phyloP scores from a whole-genome alignment of 2,888 invertebrate species.

The Epirrhoe alternata region DNA sequence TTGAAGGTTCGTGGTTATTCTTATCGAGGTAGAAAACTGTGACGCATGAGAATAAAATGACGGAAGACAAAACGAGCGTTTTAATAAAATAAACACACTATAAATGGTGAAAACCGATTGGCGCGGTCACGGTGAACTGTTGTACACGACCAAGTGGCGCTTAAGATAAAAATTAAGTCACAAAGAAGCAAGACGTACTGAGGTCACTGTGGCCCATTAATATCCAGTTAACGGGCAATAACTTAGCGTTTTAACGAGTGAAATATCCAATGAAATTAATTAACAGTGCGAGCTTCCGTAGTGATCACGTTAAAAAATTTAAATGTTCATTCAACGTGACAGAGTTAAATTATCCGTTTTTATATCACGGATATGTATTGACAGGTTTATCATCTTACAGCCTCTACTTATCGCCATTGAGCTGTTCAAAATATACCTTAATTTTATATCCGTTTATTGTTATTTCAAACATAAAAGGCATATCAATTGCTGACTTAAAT shows the following conservation, averaged over 20 bases:
- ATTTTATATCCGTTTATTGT: slow-evolving; percentile 26
- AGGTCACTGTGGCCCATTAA: slow-evolving; percentile 70
- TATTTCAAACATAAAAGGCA: slow-evolving; percentile 16
- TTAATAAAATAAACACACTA: slow-evolving; percentile 59
- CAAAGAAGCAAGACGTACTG: slow-evolving; percentile 56
- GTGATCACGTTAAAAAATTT: slow-evolving; percentile 51
- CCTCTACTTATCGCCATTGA: slow-evolving; percentile 14
- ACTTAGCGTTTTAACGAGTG: slow-evolving; percentile 68
- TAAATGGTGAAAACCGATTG: slow-evolving; percentile 66
- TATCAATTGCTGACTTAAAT: slow-evolving; percentile 5
- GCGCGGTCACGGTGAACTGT: slow-evolving; percentile 50
- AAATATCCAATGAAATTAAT: slow-evolving; percentile 71
- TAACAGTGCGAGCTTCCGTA: slow-evolving; percentile 61
- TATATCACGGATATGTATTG: slow-evolving; percentile 31
- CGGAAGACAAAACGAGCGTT: slow-evolving; percentile 59
- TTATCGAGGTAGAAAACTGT: slow-evolving; percentile 50
- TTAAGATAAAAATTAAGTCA: slow-evolving; percentile 63
- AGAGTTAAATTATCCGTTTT: slow-evolving; percentile 43
- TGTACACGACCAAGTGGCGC: slow-evolving; percentile 57
- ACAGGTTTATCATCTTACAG: slow-evolving; percentile 30
- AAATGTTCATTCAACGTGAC: slow-evolving; percentile 54
- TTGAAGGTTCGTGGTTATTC: slow-evolving; percentile 41
- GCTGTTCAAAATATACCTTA: slow-evolving; percentile 11
- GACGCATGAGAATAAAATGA: slow-evolving; percentile 53
- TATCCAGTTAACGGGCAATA: slow-evolving; percentile 66